A percentile compares a stretch with the other conserved stretches of the same genome.
Evolutionary conservation across 2,888 invertebrate genomes (phyloP).

Genomic region (Lypha dubia): DNA sequence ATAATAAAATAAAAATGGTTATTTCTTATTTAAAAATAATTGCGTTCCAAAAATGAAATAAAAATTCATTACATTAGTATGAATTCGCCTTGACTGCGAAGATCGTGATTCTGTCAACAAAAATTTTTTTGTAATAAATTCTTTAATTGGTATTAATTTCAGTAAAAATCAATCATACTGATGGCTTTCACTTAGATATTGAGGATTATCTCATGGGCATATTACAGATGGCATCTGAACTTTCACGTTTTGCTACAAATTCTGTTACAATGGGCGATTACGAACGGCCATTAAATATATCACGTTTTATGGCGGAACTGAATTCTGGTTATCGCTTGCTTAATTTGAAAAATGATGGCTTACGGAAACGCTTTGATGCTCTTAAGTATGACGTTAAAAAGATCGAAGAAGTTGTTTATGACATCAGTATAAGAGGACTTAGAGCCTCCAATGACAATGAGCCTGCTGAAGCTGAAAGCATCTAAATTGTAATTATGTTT

Average conservation of each 20-base stretch:
- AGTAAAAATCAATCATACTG: conserved; percentile 87
- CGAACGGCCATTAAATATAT: conserved; percentile 90
- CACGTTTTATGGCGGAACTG: conserved; percentile 92
- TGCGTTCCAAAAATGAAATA: too few species aligned
- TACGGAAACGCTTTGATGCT: conserved; percentile 93
- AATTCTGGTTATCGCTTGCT: conserved; percentile 95
- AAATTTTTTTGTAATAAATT: background rate
- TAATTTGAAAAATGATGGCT: conserved; percentile 94
- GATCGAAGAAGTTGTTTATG: conserved; percentile 95
- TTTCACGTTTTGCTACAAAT: conserved; percentile 93
- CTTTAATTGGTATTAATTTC: conserved; percentile 74
- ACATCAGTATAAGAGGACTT: conserved; percentile 92
- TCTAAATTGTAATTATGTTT: conserved; percentile 3
- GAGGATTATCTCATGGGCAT: conserved; percentile 95
- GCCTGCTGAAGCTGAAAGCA: conserved; percentile 28
- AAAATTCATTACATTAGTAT: too few species aligned
- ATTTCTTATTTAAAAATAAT: too few species aligned
- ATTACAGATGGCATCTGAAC: conserved; percentile 91
- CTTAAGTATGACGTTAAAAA: conserved; percentile 97
- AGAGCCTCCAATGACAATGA: conserved; percentile 73
- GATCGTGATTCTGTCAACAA: too few species aligned
- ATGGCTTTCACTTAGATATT: conserved; percentile 94
- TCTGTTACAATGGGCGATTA: conserved; percentile 94
- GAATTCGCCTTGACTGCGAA: too few species aligned
- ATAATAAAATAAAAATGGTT: too few species aligned